A percentile compares a stretch with the other conserved stretches of the same genome.
phyloP scores from a whole-genome alignment of 2,113 vertebrate genomes.

The Aegotheles bennettii region DNA sequence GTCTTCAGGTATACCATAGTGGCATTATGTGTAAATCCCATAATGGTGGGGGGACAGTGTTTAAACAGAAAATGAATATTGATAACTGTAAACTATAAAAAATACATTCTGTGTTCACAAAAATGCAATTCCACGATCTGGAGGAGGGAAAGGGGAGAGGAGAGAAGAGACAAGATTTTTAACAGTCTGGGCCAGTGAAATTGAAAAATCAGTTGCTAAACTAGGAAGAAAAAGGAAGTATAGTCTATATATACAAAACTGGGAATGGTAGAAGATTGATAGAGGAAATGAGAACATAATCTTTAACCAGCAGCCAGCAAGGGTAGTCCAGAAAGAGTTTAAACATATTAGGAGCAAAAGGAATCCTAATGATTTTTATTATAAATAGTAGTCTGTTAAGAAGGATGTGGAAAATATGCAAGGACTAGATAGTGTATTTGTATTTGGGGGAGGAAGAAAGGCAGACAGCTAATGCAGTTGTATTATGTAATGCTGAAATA shows the following conservation, averaged over 20 bases:
- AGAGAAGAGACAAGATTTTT: neutral
- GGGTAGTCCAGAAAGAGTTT: neutral
- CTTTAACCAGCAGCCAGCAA: neutral
- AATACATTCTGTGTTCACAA: neutral
- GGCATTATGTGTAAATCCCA: neutral
- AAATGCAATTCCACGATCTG: neutral
- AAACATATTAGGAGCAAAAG: neutral
- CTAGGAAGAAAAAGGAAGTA: neutral
- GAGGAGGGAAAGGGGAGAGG: neutral
- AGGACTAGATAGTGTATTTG: neutral
- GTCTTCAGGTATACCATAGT: neutral
- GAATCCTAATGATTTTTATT: neutral
- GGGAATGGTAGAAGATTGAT: neutral
- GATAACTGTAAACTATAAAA: neutral
- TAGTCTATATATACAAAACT: neutral
- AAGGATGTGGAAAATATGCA: neutral
- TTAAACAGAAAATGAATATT: neutral
- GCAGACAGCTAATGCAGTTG: neutral
- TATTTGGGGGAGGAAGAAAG: neutral
- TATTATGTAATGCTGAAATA: neutral
- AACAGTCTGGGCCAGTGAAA: neutral
- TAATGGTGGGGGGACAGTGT: neutral
- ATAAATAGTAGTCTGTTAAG: neutral
- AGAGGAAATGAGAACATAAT: neutral
- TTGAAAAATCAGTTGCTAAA: neutral